Base-by-base conservation (phyloP, 2,113 vertebrate species). In the Ellobius talpinus region DNA sequence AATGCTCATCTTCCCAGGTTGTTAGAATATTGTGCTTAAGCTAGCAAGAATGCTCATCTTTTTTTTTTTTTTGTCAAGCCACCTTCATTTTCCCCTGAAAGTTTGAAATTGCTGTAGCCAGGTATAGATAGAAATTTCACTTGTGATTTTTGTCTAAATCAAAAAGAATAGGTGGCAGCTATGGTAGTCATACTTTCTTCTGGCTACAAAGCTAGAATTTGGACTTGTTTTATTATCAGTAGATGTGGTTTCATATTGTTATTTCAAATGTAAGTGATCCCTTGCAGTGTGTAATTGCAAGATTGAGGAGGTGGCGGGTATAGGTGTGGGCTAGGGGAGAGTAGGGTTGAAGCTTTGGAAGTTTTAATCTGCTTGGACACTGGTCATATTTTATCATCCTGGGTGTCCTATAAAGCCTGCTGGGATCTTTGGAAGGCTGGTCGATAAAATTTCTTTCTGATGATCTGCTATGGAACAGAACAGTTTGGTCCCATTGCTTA, bases 1-100 rank as follows among this genome's bases (percentile, higher is more conserved):
- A 5, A 65, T 29, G n/a, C 61, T 97, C 50, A 61, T 94, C 24
- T 72, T 61, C n/a, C n/a, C n/a, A 79, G 55, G 6, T 89, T 95
- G 77, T 77, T 87, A 95, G 70, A 26, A 84, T 97, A 61, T 65
- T 72, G 26, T 78, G 9, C 87, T 96, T 89, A 95, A 78, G 23
- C 68, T 86, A 36, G 74, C 87, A 77, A 42, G 72, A 5, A 65
- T 29, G n/a, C 61, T 97, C 50, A 61, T 94, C 24, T 72, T 61
- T 42, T 19, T 50, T 16, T 7, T 55, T 3, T 61, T 96, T 84
- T 87, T 84, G 66, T 95, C 85, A 89, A n/a, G 72, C 26, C 36
- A 63, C 14, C 14, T 93, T 50, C 29, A 19, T 50, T 93, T 97
- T 24, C 50, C 73, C 55, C 31, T 93, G 78, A 93, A 33, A 36